Percentiles rank a stretch among this genome's conserved stretches.
phyloP scores from a whole-genome alignment of 2,888 invertebrate species.

The Pterostichus niger region DNA sequence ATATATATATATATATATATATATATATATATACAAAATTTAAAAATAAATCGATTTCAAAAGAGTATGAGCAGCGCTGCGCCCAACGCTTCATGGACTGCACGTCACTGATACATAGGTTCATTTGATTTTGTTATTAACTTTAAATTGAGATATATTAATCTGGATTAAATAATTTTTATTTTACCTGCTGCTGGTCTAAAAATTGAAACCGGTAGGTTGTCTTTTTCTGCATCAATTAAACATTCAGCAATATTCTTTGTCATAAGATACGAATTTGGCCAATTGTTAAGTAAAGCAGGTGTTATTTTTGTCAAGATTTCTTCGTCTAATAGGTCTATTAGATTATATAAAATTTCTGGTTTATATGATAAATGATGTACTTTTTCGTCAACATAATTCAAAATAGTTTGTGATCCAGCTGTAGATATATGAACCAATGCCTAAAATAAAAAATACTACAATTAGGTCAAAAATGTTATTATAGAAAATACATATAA shows the following conservation, averaged over 20 bases:
- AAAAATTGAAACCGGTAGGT: conserved; percentile 1
- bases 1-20: no score
- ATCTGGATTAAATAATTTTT: not conserved
- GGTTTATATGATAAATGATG: not conserved
- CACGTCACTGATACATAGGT: no score
- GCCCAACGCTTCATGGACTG: no score
- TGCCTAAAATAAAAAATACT: not conserved
- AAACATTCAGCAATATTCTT: conserved; percentile 23
- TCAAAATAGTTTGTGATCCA: not conserved
- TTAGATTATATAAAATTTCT: not conserved
- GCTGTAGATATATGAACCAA: conserved; percentile 10
- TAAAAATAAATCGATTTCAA: no score
- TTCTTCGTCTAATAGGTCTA: conserved; percentile 6
- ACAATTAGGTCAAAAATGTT: no score
- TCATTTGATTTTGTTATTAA: no score
- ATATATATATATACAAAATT: no score
- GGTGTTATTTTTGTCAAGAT: conserved; percentile 3
- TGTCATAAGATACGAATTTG: not conserved
- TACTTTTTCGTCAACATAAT: not conserved
- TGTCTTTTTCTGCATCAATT: conserved; percentile 1
- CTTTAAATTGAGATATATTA: no score
- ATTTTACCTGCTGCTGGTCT: conserved; percentile 7
- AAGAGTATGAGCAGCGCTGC: no score
- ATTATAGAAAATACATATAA: no score
- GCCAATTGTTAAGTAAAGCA: not conserved